Evolutionary conservation across 2,888 invertebrate species (phyloP).

Genomic region (Amphipoea oculea): DNA sequence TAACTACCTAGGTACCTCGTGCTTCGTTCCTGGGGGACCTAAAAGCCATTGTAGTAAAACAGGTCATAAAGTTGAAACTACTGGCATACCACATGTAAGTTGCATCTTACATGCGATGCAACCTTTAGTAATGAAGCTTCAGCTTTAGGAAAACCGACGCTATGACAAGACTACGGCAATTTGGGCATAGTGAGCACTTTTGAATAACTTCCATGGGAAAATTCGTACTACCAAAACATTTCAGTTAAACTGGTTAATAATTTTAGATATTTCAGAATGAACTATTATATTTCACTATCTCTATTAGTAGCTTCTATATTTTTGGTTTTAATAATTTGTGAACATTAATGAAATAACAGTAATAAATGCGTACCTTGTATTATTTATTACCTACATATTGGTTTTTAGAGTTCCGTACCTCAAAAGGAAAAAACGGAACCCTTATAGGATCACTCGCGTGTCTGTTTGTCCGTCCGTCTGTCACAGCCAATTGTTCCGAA

Average conservation of each 20-base stretch:
- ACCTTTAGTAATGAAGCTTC: conserved; percentile 30
- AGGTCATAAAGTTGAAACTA: conserved; percentile 51
- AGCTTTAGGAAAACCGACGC: conserved; percentile 17
- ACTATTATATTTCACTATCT: neutral
- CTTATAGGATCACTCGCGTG: too few species aligned
- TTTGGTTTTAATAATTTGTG: neutral
- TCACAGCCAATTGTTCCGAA: too few species aligned
- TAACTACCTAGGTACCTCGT: conserved; percentile 15
- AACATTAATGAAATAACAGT: neutral
- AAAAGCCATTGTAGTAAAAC: conserved; percentile 63
- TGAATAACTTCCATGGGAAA: neutral
- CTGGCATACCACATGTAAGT: conserved; percentile 54
- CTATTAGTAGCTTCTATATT: neutral
- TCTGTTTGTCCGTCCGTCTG: too few species aligned
- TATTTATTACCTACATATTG: neutral
- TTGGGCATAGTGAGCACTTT: neutral
- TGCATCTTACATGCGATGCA: conserved; percentile 57
- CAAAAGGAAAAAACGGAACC: too few species aligned
- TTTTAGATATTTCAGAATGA: neutral
- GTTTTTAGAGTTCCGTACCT: neutral
- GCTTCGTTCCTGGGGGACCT: conserved; percentile 36
- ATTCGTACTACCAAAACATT: neutral
- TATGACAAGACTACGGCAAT: neutral
- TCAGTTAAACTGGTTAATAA: neutral
- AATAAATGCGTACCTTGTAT: neutral